Evolutionary conservation across 2,888 invertebrate genomes (phyloP), one percentile per base, ranked within the genome.

Genomic region (Bhutanitis thaidina): DNA sequence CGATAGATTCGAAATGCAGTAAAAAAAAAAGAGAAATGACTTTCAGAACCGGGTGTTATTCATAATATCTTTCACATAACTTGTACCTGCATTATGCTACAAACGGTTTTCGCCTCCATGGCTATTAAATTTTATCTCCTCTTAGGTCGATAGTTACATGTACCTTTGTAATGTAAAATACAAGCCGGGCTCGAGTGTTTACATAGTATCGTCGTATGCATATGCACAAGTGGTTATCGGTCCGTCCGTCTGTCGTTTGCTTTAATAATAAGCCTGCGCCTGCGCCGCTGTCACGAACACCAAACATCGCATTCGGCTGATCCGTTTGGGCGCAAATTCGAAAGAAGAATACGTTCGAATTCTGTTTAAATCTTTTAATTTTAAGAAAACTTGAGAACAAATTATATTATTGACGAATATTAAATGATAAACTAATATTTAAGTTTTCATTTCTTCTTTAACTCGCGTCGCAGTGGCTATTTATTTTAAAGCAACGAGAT

Each of bases 151-250:
- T 13, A 14, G 40, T 38, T 27, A 0, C 13, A 20, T 34, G 39
- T 34, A 10, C 32, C 12, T 32, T 37, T 38, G 7, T 3, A 8
- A 16, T 16, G 16, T 14, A 16, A 44, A 36, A 36, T 40, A 20
- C 50, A 48, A 51, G 54, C 43, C 53, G 61, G 7, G 13, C 65
- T 65, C 60, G 64, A 74, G 72, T 88, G 80, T 88, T 86, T 84
- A 83, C 80, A 72, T 69, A 81, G 83, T 81, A 76, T 74, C 67
- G 63, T 67, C 65, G 69, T 67, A 74, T 84, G 82, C 81, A 83
- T 84, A 82, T 85, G 82, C 80, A 71, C 80, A 79, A 80, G 80
- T 77, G 76, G 83, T 83, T 86, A 86, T 83, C 82, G 76, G 73
- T 65, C 65, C 71, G 80, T 76, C 75, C 74, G 81, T 74, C 71